A percentile compares a stretch with the other conserved stretches of the same genome.
phyloP scores from a whole-genome alignment of 2,888 invertebrate species.

The Apoda limacodes region DNA sequence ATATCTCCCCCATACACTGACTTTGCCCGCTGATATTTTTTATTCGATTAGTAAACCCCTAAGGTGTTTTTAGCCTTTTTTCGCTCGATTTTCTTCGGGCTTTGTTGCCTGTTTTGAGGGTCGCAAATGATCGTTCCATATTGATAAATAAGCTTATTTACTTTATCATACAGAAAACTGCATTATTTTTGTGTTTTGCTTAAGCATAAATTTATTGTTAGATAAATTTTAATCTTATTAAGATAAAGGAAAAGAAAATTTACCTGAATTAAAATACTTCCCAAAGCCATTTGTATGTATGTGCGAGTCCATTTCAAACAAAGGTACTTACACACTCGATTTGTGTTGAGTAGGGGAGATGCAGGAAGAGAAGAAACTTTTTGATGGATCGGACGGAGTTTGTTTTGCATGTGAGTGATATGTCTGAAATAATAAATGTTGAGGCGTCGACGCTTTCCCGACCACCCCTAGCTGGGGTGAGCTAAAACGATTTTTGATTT shows the following conservation, averaged over 20 bases:
- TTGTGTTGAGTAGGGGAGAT: conserved; percentile 42
- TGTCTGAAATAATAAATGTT: conserved; percentile 71
- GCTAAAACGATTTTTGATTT: conserved; percentile 70
- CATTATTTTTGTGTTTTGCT: too few relatives aligned
- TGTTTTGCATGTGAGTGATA: conserved; percentile 71
- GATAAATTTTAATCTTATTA: too few relatives aligned
- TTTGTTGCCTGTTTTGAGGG: conserved; percentile 68
- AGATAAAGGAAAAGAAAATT: too few relatives aligned
- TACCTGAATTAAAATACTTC: too few relatives aligned
- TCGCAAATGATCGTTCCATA: conserved; percentile 63
- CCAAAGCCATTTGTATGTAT: conserved; percentile 19
- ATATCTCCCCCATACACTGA: conserved; percentile 65
- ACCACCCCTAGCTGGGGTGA: conserved; percentile 51
- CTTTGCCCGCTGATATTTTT: conserved; percentile 72
- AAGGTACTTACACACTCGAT: conserved; percentile 65
- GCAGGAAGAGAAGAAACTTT: conserved; percentile 52
- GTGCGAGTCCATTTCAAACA: conserved; percentile 34
- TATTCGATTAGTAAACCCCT: conserved; percentile 73
- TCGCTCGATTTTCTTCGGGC: conserved; percentile 71
- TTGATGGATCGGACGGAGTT: conserved; percentile 69
- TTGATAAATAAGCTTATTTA: conserved; percentile 64
- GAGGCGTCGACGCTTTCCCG: conserved; percentile 64
- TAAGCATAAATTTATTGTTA: too few relatives aligned
- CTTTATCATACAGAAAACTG: conserved; percentile 36
- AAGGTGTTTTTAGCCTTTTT: conserved; percentile 72